Conservation (phyloP, 2,797 vertebrate genomes). For the Ficedula albicollis region DNA sequence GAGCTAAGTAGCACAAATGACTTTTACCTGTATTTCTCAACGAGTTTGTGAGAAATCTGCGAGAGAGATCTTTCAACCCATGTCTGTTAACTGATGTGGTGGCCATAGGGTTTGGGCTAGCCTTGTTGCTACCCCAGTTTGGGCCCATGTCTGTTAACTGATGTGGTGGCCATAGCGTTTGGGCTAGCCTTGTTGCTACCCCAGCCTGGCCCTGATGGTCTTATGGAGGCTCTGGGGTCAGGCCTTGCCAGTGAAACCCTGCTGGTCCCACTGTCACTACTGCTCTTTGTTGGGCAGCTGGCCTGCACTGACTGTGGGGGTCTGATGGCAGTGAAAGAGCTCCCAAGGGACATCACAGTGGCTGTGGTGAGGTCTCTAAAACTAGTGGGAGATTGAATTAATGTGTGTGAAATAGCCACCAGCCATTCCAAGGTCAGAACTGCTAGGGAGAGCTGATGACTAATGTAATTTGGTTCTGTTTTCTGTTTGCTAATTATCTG, state of each 20-base stretch:
- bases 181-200: not conserved
- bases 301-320: not conserved
- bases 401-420: not conserved
- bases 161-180: not conserved
- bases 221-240: not conserved
- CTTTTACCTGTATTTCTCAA: not conserved
- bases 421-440: not conserved
- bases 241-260: not conserved
- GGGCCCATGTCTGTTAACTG: no score
- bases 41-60: not conserved
- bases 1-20: not conserved
- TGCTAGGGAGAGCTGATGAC: not conserved
- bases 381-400: not conserved
- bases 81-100: not conserved
- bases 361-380: not conserved
- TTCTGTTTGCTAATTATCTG: constrained; percentile 3
- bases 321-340: not conserved
- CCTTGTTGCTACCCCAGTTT: not conserved
- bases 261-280: rapidly evolving
- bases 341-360: not conserved
- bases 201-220: not conserved
- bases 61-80: rapidly evolving
- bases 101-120: not conserved
- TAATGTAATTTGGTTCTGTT: not conserved
- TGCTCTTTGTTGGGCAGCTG: rapidly evolving